Evolutionary conservation across 1,140 invertebrate species (phyloP).

Genomic region (Zaprionus camerounensis): DNA sequence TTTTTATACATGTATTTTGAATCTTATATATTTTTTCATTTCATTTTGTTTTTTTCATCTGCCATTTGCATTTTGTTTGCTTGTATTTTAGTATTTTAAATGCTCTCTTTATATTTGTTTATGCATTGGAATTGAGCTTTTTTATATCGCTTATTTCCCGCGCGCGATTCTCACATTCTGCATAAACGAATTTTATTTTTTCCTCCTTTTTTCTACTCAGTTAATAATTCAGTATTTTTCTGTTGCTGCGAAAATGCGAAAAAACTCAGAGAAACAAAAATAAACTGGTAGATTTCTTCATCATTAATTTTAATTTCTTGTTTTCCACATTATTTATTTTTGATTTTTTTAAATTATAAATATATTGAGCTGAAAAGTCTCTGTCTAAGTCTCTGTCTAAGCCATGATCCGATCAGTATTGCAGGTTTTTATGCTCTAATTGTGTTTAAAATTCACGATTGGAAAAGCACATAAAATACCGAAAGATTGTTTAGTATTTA

Average conservation of each 20-base stretch:
- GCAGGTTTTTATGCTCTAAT: not conserved
- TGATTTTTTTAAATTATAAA: not conserved
- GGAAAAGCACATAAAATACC: not conserved
- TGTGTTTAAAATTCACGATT: not conserved
- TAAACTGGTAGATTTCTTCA: not conserved
- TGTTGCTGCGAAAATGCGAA: not conserved
- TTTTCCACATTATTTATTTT: not conserved
- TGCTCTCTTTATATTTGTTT: slow-evolving; percentile 42
- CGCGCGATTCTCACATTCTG: slow-evolving; percentile 21
- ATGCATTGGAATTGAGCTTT: slow-evolving; percentile 36
- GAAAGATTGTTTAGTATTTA: not conserved
- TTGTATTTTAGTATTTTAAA: slow-evolving; percentile 27
- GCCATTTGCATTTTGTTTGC: slow-evolving; percentile 22
- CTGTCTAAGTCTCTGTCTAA: not conserved
- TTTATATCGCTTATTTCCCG: slow-evolving; percentile 10
- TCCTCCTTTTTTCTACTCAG: not conserved
- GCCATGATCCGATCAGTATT: not conserved
- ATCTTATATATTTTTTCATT: not conserved
- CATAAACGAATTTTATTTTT: slow-evolving; percentile 20
- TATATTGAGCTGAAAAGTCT: not conserved
- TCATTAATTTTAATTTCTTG: slow-evolving; percentile 10
- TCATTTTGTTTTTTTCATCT: slow-evolving; percentile 16
- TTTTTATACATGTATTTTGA: not conserved
- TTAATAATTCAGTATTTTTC: slow-evolving; percentile 37
- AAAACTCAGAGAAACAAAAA: slow-evolving; percentile 1